phyloP scores from a whole-genome alignment of 2,113 vertebrate genomes.

The Nerophis lumbriciformis region DNA sequence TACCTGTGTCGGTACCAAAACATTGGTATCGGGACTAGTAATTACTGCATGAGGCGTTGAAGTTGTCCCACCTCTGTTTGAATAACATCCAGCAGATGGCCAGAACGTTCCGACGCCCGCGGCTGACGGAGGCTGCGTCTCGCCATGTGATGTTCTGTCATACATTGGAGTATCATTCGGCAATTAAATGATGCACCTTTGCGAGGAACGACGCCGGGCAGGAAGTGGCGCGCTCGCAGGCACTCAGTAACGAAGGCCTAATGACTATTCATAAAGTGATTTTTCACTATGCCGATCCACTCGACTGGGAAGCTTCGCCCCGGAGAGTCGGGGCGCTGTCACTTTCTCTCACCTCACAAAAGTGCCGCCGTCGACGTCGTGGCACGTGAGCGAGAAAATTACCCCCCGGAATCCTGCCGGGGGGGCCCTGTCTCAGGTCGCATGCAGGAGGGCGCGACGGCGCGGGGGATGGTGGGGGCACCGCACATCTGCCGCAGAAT shows the following conservation, averaged over 20 bases:
- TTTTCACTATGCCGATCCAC: conserved; percentile 95
- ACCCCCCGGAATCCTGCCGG: conserved; percentile 85
- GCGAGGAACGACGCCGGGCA: conserved; percentile 96
- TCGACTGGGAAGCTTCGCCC: conserved; percentile 99
- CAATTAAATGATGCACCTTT: conserved; percentile 99
- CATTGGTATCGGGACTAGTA: conserved; percentile 18
- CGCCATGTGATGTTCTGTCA: conserved; percentile 98
- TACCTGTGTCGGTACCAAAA: too few relatives aligned
- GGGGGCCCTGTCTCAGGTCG: conserved; percentile 85
- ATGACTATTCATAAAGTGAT: conserved; percentile 99
- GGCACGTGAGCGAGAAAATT: conserved; percentile 89
- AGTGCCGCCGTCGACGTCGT: conserved; percentile 89
- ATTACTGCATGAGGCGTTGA: conserved; percentile 57
- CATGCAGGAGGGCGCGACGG: conserved; percentile 74
- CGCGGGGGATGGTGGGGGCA: conserved; percentile 28
- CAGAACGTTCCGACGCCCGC: conserved; percentile 82
- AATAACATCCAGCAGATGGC: conserved; percentile 67
- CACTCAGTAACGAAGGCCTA: conserved; percentile 98
- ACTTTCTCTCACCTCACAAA: conserved; percentile 99
- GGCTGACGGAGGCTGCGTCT: conserved; percentile 86
- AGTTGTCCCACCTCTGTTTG: conserved; percentile 43
- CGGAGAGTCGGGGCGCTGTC: conserved; percentile 94
- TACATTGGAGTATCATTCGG: conserved; percentile 92
- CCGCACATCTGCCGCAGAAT: conserved; percentile 89
- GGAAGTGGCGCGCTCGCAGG: conserved; percentile 89